phyloP scores from a whole-genome alignment of 2,113 vertebrate species.

The Chlamydotis undulata region DNA sequence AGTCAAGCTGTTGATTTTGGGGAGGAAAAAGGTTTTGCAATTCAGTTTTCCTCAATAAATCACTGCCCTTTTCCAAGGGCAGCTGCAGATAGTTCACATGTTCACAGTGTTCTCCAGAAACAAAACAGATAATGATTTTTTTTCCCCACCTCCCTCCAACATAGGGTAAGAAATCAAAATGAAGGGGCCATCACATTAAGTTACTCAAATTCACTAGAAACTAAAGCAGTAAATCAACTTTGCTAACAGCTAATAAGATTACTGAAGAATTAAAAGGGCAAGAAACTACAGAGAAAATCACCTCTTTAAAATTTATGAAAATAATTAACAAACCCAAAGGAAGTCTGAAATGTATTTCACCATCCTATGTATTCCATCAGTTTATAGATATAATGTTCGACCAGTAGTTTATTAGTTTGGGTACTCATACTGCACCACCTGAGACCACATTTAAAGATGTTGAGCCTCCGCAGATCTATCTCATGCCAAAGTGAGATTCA shows the following conservation, averaged over 20 bases:
- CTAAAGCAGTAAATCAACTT: conserved; percentile 6
- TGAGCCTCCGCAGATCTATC: background rate
- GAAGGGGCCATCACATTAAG: conserved; percentile 23
- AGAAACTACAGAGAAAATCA: background rate
- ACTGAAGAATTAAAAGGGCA: background rate
- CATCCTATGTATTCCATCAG: background rate
- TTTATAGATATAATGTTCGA: background rate
- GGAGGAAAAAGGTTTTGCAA: conserved; percentile 85
- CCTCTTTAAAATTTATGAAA: background rate
- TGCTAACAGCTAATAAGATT: background rate
- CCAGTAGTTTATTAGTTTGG: background rate
- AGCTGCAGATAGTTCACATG: conserved; percentile 72
- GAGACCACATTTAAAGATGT: background rate
- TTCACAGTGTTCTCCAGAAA: conserved; percentile 52
- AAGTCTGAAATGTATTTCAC: background rate
- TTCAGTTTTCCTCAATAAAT: conserved; percentile 86
- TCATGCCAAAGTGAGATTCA: background rate
- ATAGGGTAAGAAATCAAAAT: conserved; percentile 36
- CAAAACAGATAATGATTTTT: conserved; percentile 36
- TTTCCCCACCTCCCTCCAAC: background rate
- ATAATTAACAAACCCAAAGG: background rate
- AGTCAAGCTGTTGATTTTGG: conserved; percentile 93
- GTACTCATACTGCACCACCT: background rate
- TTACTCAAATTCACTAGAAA: conserved; percentile 35
- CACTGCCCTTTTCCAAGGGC: conserved; percentile 76